Conservation (phyloP, 2,113 vertebrate genomes). For the Pseudopodoces humilis region DNA sequence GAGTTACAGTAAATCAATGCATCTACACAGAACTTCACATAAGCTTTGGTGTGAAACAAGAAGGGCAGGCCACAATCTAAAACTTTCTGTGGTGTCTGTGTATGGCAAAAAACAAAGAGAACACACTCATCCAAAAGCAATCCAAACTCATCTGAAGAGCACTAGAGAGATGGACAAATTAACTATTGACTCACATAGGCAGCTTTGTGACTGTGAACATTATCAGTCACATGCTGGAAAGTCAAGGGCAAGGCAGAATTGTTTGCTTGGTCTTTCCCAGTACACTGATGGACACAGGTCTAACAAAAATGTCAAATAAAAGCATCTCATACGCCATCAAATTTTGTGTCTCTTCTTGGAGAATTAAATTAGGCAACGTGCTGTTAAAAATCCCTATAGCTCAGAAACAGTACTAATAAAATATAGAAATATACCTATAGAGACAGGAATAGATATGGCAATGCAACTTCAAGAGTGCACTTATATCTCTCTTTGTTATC, state of each 20-base stretch:
- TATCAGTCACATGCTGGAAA: neutral
- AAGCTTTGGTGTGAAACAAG: neutral
- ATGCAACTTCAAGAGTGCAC: neutral
- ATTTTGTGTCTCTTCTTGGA: neutral
- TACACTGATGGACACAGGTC: accelerated
- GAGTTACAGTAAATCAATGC: neutral
- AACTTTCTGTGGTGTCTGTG: neutral
- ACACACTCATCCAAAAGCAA: neutral
- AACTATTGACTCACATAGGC: neutral
- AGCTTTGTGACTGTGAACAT: neutral
- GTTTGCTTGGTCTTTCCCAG: neutral
- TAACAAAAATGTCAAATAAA: constrained; percentile 1
- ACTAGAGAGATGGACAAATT: neutral
- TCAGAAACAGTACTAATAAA: neutral
- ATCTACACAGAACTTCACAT: neutral
- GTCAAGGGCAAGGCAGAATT: neutral
- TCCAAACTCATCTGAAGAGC: neutral
- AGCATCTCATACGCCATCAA: neutral
- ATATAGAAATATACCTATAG: neutral
- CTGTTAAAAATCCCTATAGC: neutral
- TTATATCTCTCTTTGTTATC: neutral
- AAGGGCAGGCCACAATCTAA: neutral
- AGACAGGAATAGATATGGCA: neutral
- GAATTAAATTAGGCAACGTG: neutral
- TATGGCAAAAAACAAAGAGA: neutral